Base-by-base conservation (phyloP, 2,797 vertebrate genomes). In the Loriculus beryllinus region DNA sequence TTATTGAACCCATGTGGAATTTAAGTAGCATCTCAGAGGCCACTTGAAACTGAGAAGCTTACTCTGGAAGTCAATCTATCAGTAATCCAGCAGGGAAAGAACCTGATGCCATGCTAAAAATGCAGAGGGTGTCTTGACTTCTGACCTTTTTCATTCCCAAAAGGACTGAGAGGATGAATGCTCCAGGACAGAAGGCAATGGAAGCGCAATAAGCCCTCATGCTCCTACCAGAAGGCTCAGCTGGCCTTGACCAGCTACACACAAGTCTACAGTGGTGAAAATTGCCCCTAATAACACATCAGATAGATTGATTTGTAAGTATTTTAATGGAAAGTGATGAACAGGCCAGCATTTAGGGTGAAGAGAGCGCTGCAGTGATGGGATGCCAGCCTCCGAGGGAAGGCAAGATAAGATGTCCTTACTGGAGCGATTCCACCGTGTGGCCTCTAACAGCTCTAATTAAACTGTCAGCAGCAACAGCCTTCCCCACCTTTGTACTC, bases 1-100 rank as follows among this genome's bases (percentile, higher is more conserved):
- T 19, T 49, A 86, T 25, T 59, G 78, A 90, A 23, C 54, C 37
- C 70, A 2, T 8, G 23, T 59, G 93, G 92, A 94, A 96, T 90
- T 86, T n/a, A 90, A 92, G 81, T 3, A 65, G 59, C 78, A 82
- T 56, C 91, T 92, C 83, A 79, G 90, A 63, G 78, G 78, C 92
- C 91, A 82, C 88, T 93, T 84, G 81, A 88, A 84, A 39, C 7
- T 8, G 31, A 91, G 83, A 33, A 93, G 83, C 49, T 63, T 7
- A 39, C 49, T 47, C 67, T 86, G 75, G 69, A 93, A 76, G 83
- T 51, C 47, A 31, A 62, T 49, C 43, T 76, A 59, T 65, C 83
- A 42, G 69, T 2, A 6, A 39, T 4, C 78, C 59, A 28, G 59
- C 63, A 83, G 70, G 47, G 43, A 47, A 35, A 78, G 83, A 39